These are phyloP conservation scores for Onchidella celtica DNA, from an alignment of 2,888 invertebrate genomes.

Conservation along the genomic window DNA sequence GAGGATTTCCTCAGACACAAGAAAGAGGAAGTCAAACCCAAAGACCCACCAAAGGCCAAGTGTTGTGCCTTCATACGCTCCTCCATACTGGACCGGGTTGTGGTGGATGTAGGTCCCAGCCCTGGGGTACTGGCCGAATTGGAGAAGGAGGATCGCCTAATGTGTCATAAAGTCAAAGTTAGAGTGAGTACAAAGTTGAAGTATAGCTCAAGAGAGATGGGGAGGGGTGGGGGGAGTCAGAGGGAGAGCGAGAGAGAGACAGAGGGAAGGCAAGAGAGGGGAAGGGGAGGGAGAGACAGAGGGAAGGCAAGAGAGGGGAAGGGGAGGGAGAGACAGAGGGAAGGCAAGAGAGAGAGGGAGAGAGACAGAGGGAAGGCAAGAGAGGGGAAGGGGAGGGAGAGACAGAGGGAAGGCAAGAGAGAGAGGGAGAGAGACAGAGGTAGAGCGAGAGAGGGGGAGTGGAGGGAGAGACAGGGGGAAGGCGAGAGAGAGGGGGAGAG, in stretches of 20 bases:
- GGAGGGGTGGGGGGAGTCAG: too few relatives aligned
- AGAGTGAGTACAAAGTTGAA: background rate
- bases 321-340: too few relatives aligned
- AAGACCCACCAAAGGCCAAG: background rate
- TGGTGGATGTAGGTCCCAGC: constrained; percentile 79
- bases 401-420: background rate
- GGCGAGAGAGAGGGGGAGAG: too few relatives aligned
- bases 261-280: background rate
- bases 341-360: too few relatives aligned
- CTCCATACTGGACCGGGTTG: background rate
- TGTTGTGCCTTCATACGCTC: background rate
- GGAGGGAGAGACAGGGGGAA: background rate
- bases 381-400: background rate
- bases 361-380: too few relatives aligned
- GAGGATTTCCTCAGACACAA: background rate
- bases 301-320: too few relatives aligned
- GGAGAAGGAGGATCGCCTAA: constrained; percentile 90
- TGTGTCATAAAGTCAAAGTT: constrained; percentile 76
- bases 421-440: background rate
- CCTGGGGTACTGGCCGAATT: constrained; percentile 85
- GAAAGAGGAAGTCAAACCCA: background rate
- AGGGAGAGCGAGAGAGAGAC: background rate
- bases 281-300: background rate
- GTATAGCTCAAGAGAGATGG: too few relatives aligned
- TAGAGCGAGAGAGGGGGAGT: background rate